Evolutionary conservation across 2,888 invertebrate species (phyloP), one percentile per base, ranked within the genome.

Genomic region (Ormyrus thymus): DNA sequence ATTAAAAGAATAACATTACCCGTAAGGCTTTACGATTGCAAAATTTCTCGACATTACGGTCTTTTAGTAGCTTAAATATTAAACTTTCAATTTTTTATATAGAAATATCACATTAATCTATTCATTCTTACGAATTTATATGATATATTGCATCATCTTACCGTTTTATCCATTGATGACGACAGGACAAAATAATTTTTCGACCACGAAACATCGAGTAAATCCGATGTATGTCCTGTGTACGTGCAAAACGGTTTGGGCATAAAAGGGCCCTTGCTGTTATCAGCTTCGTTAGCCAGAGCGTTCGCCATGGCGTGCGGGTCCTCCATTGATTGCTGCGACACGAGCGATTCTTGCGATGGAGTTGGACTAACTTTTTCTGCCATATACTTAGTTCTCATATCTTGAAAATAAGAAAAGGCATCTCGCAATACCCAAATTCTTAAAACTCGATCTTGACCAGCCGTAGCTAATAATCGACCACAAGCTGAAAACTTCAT

Each of bases 401-500:
- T 97, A 87, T 98, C 98, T 91, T 96, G 96, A 91, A 99, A 99
- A 91, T 97, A 97, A 76, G 95, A 93, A 88, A 94, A 95, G 6
- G 98, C 97, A 89, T 97, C 97, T 82, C 96, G 93, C 0, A 98
- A 92, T 73, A 98, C 97, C 99, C 99, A 99, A 82, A 99, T 95
- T 62, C 98, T 92, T 78, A 99, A 92, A 82, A 98, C 94, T 84
- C 95, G 94, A 91, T 99, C 99, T 92, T 99, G 98, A 0, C 99
- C 99, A 74, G 98, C 99, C 0, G 98, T 98, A 46, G 99, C 99
- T 85, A 99, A 91, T 81, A 99, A 92, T 11, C 98, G 93, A 0
- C 98, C 98, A 91, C 98, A 99, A 76, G 95, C 95, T 76, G 98
- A 98, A 90, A 98, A 99, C 91, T 98, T 98, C 96, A 99, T 98